phyloP scores from a whole-genome alignment of 2,888 invertebrate genomes.

The Cartodere bifasciata region DNA sequence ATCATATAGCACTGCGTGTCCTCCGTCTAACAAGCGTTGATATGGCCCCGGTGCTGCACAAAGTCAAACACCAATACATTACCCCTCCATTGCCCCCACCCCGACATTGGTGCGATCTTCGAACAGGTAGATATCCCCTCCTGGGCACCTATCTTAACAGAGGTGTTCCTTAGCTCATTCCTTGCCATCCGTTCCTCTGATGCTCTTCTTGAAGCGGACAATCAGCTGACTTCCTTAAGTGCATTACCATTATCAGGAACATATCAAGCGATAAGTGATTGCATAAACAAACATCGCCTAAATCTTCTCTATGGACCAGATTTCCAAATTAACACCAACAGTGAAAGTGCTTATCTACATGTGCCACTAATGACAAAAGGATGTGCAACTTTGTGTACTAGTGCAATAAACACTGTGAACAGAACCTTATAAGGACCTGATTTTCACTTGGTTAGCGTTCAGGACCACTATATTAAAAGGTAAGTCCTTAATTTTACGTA shows the following conservation, averaged over 20 bases:
- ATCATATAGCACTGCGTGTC: slow-evolving; percentile 1
- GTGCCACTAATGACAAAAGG: slow-evolving; percentile 5
- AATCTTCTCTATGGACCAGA: too few relatives aligned
- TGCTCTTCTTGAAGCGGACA: slow-evolving; percentile 10
- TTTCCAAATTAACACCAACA: slow-evolving; percentile 5
- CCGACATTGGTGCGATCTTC: slow-evolving; percentile 23
- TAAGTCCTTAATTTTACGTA: slow-evolving; percentile 1
- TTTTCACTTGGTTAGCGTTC: background rate
- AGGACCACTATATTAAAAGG: slow-evolving; percentile 6
- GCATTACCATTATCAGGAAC: background rate
- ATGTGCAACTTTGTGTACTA: slow-evolving; percentile 1
- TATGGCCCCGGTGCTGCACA: slow-evolving; percentile 9
- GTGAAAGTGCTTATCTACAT: slow-evolving; percentile 3
- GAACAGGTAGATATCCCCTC: slow-evolving; percentile 30
- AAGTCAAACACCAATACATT: slow-evolving; percentile 34
- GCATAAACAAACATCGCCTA: background rate
- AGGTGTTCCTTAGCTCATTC: slow-evolving; percentile 32
- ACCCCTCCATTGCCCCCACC: slow-evolving; percentile 27
- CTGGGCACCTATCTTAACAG: slow-evolving; percentile 26
- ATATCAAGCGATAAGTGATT: slow-evolving; percentile 2
- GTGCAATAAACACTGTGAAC: too few relatives aligned
- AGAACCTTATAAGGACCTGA: slow-evolving; percentile 1
- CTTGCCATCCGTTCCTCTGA: slow-evolving; percentile 18
- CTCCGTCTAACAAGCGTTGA: background rate
- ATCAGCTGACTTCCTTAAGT: slow-evolving; percentile 9